A percentile compares a stretch with the other conserved stretches of the same genome.
phyloP scores from a whole-genome alignment of 92 coral and sea anemone species.

The Pocillopora meandrina region DNA sequence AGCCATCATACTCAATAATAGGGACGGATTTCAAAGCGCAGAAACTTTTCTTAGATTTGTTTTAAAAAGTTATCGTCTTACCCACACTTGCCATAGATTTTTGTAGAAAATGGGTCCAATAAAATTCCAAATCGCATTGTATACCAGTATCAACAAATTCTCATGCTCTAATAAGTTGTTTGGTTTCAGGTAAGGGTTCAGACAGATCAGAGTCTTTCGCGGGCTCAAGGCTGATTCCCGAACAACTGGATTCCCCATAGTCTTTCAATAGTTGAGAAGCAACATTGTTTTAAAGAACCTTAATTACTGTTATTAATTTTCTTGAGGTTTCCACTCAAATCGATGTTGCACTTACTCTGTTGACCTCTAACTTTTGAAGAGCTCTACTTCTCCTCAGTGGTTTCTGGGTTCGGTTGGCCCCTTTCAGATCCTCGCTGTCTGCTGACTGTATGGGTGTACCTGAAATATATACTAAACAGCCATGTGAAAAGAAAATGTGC shows the following conservation, averaged over 20 bases:
- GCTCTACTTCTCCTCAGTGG: constrained; percentile 7
- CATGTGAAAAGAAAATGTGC: too few species aligned
- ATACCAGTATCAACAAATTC: background rate
- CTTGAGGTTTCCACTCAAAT: background rate
- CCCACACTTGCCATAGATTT: background rate
- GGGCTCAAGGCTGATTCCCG: too few species aligned
- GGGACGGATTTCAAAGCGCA: too few species aligned
- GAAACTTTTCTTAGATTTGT: too few species aligned
- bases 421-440: background rate
- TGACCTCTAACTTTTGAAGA: constrained; percentile 13
- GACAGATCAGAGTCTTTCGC: too few species aligned
- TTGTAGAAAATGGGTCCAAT: background rate
- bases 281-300: background rate
- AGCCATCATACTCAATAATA: too few species aligned
- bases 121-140: background rate
- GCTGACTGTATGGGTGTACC: background rate
- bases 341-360: constrained; percentile 3
- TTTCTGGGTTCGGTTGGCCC: too few species aligned
- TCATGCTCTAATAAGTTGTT: background rate
- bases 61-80: too few species aligned
- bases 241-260: too few species aligned
- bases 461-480: too few species aligned
- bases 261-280: too few species aligned
- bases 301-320: background rate
- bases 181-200: too few species aligned